Evolutionary conservation across 2,888 invertebrate genomes (phyloP).

Genomic region (Steinernema carpocapsae): DNA sequence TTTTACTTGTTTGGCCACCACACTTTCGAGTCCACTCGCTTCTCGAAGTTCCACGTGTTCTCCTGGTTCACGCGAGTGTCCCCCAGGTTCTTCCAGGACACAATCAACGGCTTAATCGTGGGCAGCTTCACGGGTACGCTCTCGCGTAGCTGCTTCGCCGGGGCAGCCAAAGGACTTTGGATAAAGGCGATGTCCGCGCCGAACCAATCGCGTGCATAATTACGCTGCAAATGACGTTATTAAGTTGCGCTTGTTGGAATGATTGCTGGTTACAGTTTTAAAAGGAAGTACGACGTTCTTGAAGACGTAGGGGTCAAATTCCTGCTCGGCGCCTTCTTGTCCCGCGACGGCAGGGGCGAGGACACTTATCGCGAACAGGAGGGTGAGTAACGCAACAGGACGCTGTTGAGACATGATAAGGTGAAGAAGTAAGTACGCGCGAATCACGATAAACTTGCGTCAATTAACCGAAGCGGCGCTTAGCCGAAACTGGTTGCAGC

Average conservation of each 20-base stretch:
- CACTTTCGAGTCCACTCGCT: slow-evolving; percentile 60
- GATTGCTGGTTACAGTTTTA: slow-evolving; percentile 50
- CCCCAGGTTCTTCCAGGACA: slow-evolving; percentile 55
- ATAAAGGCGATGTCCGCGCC: slow-evolving; percentile 58
- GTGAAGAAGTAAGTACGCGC: too few species aligned
- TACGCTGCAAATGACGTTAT: slow-evolving; percentile 45
- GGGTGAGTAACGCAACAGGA: neutral
- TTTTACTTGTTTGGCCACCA: slow-evolving; percentile 61
- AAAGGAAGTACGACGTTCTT: slow-evolving; percentile 57
- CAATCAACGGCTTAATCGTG: slow-evolving; percentile 58
- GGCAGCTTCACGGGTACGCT: slow-evolving; percentile 59
- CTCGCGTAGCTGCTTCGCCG: slow-evolving; percentile 53
- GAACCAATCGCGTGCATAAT: slow-evolving; percentile 58
- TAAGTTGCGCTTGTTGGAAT: slow-evolving; percentile 8
- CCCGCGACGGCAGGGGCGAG: neutral
- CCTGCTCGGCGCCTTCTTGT: slow-evolving; percentile 56
- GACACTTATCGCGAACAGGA: neutral
- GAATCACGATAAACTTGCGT: too few species aligned
- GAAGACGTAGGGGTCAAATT: slow-evolving; percentile 59
- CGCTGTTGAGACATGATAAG: too few species aligned
- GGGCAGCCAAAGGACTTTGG: slow-evolving; percentile 44
- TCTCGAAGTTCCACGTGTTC: slow-evolving; percentile 61
- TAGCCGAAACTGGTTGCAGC: too few species aligned
- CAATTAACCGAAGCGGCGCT: too few species aligned
- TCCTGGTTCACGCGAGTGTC: slow-evolving; percentile 54